phyloP scores from a whole-genome alignment of 2,113 vertebrate genomes.

The Sturnus vulgaris region DNA sequence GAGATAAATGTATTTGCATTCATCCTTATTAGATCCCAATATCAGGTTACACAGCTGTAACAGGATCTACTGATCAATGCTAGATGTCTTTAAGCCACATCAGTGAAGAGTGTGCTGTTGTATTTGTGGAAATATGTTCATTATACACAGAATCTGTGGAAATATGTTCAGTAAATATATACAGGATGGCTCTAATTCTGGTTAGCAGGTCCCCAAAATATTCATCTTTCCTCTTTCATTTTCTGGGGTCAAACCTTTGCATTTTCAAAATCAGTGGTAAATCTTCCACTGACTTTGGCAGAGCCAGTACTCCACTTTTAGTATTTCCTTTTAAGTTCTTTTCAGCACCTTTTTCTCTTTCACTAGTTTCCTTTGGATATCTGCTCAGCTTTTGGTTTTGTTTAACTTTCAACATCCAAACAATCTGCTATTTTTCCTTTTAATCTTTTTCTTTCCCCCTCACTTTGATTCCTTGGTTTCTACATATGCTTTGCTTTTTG shows the following conservation, averaged over 20 bases:
- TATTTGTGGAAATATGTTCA: background rate
- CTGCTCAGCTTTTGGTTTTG: conserved; percentile 12
- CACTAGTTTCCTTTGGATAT: background rate
- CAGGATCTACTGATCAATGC: background rate
- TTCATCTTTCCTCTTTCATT: background rate
- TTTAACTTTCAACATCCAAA: conserved; percentile 44
- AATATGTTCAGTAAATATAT: background rate
- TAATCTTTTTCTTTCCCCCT: background rate
- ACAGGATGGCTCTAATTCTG: background rate
- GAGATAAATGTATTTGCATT: background rate
- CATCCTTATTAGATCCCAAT: background rate
- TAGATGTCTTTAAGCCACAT: background rate
- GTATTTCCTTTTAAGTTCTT: background rate
- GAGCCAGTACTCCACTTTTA: background rate
- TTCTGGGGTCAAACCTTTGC: background rate
- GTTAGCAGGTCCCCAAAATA: background rate
- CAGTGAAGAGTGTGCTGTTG: background rate
- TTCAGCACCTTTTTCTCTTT: conserved; percentile 27
- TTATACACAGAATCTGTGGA: background rate
- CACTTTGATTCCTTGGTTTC: background rate
- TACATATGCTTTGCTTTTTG: background rate
- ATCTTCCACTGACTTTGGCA: background rate
- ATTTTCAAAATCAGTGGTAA: background rate
- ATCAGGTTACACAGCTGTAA: background rate
- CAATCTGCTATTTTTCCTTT: conserved; percentile 28